Evolutionary conservation across 2,888 invertebrate genomes (phyloP), one percentile per base, ranked within the genome.

Genomic region (Drosophila monieri): DNA sequence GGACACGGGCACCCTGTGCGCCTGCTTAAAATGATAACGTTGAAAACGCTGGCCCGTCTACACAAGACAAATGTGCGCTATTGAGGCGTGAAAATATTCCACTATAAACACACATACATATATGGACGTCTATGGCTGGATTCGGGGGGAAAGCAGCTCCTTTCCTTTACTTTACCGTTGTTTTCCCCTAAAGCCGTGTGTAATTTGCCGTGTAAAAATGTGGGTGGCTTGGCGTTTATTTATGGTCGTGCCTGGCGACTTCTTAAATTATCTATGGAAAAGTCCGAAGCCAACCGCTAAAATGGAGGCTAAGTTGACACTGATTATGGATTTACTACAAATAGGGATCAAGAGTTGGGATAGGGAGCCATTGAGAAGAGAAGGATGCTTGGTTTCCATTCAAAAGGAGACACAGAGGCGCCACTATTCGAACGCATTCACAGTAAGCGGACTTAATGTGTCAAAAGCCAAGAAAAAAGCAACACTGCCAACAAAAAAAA

Each of bases 81-180:
- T 74, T 83, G 87, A 83, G 87, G 81, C 81, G 81, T 83, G 87
- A 83, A 87, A 83, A 83, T 80, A 87, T 80, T 87, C 73, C 73
- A 85, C 87, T 80, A 86, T 84, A 77, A 84, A 81, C 80, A 86
- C 74, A 76, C 44, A 56, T 68, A 73, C n/a, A 9, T 58, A 41
- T 18, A 10, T 10, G 39, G 9, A 3, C 15, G 41, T 35, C 3
- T 32, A 1, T 46, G 23, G 15, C 9, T 6, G 30, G 52, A n/a
- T 32, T 32, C 32, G 32, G 9, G 23, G 21, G 9, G 35, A 47
- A 18, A 15, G 14, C 5, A 23, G 4, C 47, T 25, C 14, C 25
- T 35, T 14, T 41, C 43, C 8, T 37, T 12, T 21, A 23, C 49
- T n/a, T 35, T 35, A 62, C 66, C 61, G 51, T 44, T 49, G 49